Base-by-base conservation (phyloP, 2,797 vertebrate species). In the Anguilla anguilla region DNA sequence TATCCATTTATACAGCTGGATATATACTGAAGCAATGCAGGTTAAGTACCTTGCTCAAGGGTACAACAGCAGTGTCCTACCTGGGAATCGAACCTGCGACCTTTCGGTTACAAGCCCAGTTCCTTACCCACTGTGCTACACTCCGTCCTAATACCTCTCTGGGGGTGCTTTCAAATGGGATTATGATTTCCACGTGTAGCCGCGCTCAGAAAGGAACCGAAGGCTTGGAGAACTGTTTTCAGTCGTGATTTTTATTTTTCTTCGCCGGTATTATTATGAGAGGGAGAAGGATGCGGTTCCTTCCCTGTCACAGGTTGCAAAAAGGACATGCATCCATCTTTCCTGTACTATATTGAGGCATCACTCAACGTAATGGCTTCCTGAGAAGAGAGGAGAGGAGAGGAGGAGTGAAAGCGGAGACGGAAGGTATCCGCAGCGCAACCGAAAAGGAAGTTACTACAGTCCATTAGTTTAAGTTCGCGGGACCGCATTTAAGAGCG, bases 401-500 rank as follows among this genome's bases (percentile, higher is more conserved):
- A 43, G 39, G 39, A 43, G 39, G 79, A 51, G 6, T 51, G 19
- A 82, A n/a, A 82, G 46, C 22, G n/a, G 79, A 51, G 22, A 51
- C 19, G 2, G 79, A n/a, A 51, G 0, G n/a, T 51, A n/a, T 25
- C 28, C 79, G 9, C 79, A 3, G 46, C 46, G 19, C 46, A 82
- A 51, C 43, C 46, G 6, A 43, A 51, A 51, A 46, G 79, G 19
- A n/a, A 82, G 79, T n/a, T 3, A n/a, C 79, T 82, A 22, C 11
- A 82, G 79, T 82, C 79, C 46, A 82, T 82, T 82, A 82, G 79
- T 46, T 82, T 25, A n/a, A 22, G 46, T 51, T 82, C 25, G 43
- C 79, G n/a, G 17, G 46, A n/a, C 79, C 46, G 9, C 46, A 51
- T 82, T 82, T 49, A 11, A n/a, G 79, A 82, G 79, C 22, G 0